Base-by-base conservation (phyloP, 2,113 vertebrate genomes). In the Python bivittatus region DNA sequence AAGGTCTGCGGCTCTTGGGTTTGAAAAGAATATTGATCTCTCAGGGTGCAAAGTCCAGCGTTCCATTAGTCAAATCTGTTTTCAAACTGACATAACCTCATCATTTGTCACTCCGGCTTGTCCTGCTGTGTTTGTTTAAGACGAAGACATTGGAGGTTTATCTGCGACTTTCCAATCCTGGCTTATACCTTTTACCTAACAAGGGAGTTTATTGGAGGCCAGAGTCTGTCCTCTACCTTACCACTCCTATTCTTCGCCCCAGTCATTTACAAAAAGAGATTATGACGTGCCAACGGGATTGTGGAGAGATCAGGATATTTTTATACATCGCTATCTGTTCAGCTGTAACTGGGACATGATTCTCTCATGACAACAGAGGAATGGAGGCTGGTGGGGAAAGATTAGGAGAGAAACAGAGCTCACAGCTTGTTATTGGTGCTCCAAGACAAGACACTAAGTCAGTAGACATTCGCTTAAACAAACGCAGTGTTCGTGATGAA, bases 51-150 rank as follows among this genome's bases (percentile, higher is more conserved):
- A 96, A 98, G 98, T 97, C 97, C 97, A 89, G 96, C 96, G 2
- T 97, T 96, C 97, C 97, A 96, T 96, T 96, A 97, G 97, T 96
- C 96, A 96, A 96, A 96, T 95, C 97, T 97, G 97, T 97, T 96
- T 96, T 91, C 96, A 96, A 95, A 97, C 98, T 97, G 97, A 95
- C 97, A 97, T 97, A 95, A 96, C 98, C 98, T 97, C 97, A 94
- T 98, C 98, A 98, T 99, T 98, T 98, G 98, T 99, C 98, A 98
- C 97, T 95, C 94, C 96, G 97, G 95, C 97, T 98, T 97, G 98
- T 98, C 98, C 98, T 97, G 98, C 98, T 97, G 97, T 97, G 98
- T 98, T 98, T 98, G 98, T 97, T 98, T 97, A 98, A 97, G 97
- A 96, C 96, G 94, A 33, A 91, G 92, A 95, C 97, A 96, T 97